phyloP scores from a whole-genome alignment of 2,888 invertebrate genomes.

The Leucozona laternaria region DNA sequence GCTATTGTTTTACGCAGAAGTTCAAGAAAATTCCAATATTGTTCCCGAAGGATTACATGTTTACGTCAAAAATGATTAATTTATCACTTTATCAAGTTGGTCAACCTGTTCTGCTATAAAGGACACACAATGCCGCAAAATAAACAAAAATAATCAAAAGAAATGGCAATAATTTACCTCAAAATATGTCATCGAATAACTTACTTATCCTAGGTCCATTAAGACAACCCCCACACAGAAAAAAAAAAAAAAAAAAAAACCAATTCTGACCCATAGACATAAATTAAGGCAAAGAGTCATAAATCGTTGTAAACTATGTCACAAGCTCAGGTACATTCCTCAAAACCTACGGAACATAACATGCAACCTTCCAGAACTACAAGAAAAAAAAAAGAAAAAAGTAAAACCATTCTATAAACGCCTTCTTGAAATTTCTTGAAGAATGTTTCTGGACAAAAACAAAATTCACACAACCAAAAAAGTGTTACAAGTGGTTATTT shows the following conservation, averaged over 20 bases:
- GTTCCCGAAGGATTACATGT: background rate
- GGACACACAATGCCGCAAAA: background rate
- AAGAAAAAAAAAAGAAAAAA: constrained; percentile 30
- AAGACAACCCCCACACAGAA: background rate
- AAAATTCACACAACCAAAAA: constrained; percentile 17
- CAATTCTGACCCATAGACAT: constrained; percentile 33
- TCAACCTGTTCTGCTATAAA: background rate
- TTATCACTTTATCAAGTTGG: background rate
- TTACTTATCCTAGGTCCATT: background rate
- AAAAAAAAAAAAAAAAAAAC: background rate
- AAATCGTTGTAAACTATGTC: constrained; percentile 65
- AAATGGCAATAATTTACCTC: background rate
- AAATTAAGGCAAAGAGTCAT: constrained; percentile 39
- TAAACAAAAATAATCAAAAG: background rate
- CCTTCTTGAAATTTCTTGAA: constrained; percentile 16
- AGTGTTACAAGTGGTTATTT: constrained; percentile 66
- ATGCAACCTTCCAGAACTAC: constrained; percentile 28
- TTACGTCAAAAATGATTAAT: background rate
- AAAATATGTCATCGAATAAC: background rate
- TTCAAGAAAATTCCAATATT: background rate
- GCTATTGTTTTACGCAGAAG: too few relatives aligned
- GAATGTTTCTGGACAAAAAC: constrained; percentile 16
- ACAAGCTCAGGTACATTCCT: constrained; percentile 54
- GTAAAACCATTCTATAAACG: constrained; percentile 25
- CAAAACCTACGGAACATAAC: constrained; percentile 40